Evolutionary conservation across 2,797 vertebrate species (phyloP).

Genomic region (Mallotus villosus): DNA sequence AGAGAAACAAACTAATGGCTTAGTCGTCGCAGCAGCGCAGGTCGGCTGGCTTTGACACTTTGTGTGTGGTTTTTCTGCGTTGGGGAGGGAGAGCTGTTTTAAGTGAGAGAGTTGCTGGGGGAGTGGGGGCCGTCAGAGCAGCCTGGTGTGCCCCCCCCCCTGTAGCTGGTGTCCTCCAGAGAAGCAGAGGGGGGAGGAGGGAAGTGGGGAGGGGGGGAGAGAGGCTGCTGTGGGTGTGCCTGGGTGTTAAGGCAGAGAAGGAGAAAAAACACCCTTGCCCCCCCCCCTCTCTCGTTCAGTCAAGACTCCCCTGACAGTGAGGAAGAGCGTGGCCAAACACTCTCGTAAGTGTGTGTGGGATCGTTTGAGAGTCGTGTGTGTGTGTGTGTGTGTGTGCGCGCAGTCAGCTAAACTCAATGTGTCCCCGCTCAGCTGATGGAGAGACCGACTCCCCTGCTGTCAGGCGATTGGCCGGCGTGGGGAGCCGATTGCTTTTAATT

Average conservation of each 20-base stretch:
- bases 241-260: conserved; percentile 74
- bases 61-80: neutral
- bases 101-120: neutral
- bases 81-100: neutral
- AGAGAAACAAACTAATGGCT: conserved; percentile 20
- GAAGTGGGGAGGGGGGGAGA: conserved; percentile 45
- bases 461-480: neutral
- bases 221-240: conserved; percentile 68
- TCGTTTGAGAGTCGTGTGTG: neutral
- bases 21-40: conserved; percentile 15
- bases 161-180: neutral
- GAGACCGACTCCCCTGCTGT: too few relatives aligned
- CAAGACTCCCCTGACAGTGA: conserved; percentile 13
- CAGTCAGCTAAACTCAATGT: conserved; percentile 61
- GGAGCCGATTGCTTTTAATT: conserved; percentile 2
- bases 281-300: conserved; percentile 25
- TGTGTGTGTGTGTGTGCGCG: conserved; percentile 14
- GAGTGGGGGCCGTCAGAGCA: neutral
- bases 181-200: conserved; percentile 46
- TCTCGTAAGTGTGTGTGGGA: conserved; percentile 17
- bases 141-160: neutral
- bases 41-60: neutral
- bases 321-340: conserved; percentile 45
- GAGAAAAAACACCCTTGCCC: conserved; percentile 53
- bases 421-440: conserved; percentile 56